These are phyloP conservation scores for Habropoda laboriosa DNA, from an alignment of 1,140 invertebrate species.

Conservation along the genomic window DNA sequence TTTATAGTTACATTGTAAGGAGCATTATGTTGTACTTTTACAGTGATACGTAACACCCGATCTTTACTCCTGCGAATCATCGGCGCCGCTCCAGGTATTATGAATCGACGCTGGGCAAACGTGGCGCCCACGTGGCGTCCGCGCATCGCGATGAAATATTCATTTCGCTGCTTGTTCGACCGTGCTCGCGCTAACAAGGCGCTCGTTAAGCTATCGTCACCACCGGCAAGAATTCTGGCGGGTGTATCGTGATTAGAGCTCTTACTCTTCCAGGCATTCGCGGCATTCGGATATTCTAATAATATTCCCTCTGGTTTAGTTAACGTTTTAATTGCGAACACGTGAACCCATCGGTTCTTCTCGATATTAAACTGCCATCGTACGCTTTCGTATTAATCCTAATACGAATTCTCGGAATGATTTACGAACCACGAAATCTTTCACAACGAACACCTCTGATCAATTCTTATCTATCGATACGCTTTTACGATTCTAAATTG, in stretches of 20 bases:
- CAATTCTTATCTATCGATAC: not conserved
- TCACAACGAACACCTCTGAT: too few relatives aligned
- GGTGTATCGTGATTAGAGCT: slow-evolving; percentile 50
- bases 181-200: slow-evolving; percentile 55
- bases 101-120: slow-evolving; percentile 32
- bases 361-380: not conserved
- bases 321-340: slow-evolving; percentile 48
- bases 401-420: too few relatives aligned
- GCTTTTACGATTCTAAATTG: not conserved
- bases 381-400: not conserved
- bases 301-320: slow-evolving; percentile 37
- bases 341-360: not conserved
- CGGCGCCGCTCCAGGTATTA: slow-evolving; percentile 29
- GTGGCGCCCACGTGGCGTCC: slow-evolving; percentile 54
- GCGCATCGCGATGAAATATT: slow-evolving; percentile 51
- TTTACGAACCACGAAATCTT: too few relatives aligned
- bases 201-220: slow-evolving; percentile 55
- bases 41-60: slow-evolving; percentile 1
- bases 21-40: not conserved
- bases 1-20: not conserved
- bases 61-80: slow-evolving; percentile 12
- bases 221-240: slow-evolving; percentile 28
- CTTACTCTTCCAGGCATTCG: slow-evolving; percentile 27
- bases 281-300: slow-evolving; percentile 42
- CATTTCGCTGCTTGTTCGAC: slow-evolving; percentile 53